A percentile compares a stretch with the other conserved stretches of the same genome.
These are phyloP conservation scores for Diaperis boleti DNA, from an alignment of 2,888 invertebrate genomes.

Conservation along the genomic window DNA sequence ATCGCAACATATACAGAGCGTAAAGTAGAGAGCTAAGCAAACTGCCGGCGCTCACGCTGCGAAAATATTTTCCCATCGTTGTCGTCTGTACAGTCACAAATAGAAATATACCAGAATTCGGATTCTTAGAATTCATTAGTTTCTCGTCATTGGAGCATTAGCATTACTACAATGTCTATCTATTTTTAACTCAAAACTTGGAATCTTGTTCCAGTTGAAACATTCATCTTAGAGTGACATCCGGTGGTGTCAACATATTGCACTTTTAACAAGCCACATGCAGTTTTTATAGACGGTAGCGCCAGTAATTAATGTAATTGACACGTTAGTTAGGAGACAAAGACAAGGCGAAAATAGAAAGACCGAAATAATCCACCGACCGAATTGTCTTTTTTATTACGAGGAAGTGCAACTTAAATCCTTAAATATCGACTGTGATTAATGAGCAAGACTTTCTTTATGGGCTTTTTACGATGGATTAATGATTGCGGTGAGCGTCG, in stretches of 20 bases:
- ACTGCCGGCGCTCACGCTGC: neutral
- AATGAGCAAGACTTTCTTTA: constrained; percentile 4
- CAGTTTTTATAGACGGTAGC: constrained; percentile 12
- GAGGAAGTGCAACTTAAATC: too few relatives aligned
- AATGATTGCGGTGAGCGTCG: too few relatives aligned
- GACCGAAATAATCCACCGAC: neutral
- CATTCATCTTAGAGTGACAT: constrained; percentile 31
- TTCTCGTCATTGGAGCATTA: constrained; percentile 8
- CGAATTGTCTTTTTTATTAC: constrained; percentile 1
- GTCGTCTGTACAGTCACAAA: neutral
- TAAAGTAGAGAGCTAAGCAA: neutral
- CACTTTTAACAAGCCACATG: constrained; percentile 27
- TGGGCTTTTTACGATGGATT: too few relatives aligned
- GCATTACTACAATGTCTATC: neutral
- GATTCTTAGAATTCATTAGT: constrained; percentile 15
- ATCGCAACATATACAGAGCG: neutral
- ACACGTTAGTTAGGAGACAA: constrained; percentile 26
- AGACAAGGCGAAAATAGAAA: constrained; percentile 14
- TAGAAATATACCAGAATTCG: neutral
- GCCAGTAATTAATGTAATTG: constrained; percentile 28
- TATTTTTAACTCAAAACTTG: constrained; percentile 19
- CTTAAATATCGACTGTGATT: too few relatives aligned
- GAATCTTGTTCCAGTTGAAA: neutral
- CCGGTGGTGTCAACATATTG: constrained; percentile 35
- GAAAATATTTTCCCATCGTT: neutral